Percentiles rank a stretch among this genome's conserved stretches.
phyloP scores from a whole-genome alignment of 2,113 vertebrate species.

The Sylvia atricapilla region DNA sequence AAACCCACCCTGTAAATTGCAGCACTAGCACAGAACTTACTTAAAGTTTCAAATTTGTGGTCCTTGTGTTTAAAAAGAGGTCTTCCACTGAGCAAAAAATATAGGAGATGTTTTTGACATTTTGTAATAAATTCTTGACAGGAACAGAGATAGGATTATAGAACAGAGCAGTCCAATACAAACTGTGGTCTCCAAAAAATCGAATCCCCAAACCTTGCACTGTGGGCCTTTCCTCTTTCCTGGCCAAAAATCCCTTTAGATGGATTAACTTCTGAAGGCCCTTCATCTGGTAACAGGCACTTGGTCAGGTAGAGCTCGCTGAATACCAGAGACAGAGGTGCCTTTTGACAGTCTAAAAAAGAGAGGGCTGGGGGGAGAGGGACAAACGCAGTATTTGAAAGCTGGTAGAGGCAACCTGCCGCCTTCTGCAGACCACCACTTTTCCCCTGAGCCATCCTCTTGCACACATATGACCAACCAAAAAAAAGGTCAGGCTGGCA shows the following conservation, averaged over 20 bases:
- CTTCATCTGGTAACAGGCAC: not conserved
- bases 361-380: rapidly evolving
- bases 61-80: not conserved
- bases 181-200: not conserved
- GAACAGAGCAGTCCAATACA: not conserved
- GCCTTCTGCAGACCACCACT: not conserved
- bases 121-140: not conserved
- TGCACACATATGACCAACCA: not conserved
- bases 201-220: not conserved
- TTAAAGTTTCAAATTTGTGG: conserved; percentile 9
- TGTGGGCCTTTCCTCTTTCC: not conserved
- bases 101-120: not conserved
- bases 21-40: not conserved
- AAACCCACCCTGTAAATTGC: not conserved
- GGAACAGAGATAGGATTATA: not conserved
- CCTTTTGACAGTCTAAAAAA: not conserved
- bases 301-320: not conserved
- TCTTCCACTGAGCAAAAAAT: not conserved
- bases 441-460: not conserved
- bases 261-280: not conserved
- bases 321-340: not conserved
- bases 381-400: not conserved
- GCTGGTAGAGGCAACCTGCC: not conserved
- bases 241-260: not conserved
- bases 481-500: not conserved